Evolutionary conservation across 2,888 invertebrate species (phyloP).

Genomic region (Dermolepida albohirtum): DNA sequence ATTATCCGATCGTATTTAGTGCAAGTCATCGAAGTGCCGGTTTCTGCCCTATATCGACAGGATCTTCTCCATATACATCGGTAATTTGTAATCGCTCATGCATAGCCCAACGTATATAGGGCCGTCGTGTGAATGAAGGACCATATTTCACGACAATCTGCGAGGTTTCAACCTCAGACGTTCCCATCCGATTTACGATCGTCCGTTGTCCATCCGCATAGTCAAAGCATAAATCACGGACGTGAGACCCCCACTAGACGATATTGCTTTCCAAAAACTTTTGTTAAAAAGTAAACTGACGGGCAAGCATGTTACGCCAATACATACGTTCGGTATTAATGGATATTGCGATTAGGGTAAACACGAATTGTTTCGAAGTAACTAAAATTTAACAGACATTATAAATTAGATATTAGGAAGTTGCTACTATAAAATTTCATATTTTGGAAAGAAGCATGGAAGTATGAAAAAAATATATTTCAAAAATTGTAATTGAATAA

Average conservation of each 20-base stretch:
- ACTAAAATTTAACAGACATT: no score
- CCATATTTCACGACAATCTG: slow-evolving; percentile 63
- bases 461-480: no score
- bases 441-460: no score
- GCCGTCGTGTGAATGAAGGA: slow-evolving; percentile 60
- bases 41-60: slow-evolving; percentile 46
- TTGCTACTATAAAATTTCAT: no score
- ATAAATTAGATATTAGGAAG: no score
- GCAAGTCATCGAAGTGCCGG: slow-evolving; percentile 49
- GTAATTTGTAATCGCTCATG: slow-evolving; percentile 58
- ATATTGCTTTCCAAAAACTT: slow-evolving; percentile 1
- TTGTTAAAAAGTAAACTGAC: no score
- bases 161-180: slow-evolving; percentile 62
- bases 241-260: neutral
- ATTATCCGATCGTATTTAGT: slow-evolving; percentile 48
- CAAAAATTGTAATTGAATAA: no score
- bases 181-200: slow-evolving; percentile 61
- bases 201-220: slow-evolving; percentile 54
- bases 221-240: slow-evolving; percentile 49
- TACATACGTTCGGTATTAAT: no score
- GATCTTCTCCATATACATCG: slow-evolving; percentile 51
- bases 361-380: no score
- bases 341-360: no score
- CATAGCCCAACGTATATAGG: slow-evolving; percentile 53
- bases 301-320: no score